A percentile compares a stretch with the other conserved stretches of the same genome.
Conservation (phyloP, 92 coral and sea anemone species). For the Epizoanthus stellaris region DNA sequence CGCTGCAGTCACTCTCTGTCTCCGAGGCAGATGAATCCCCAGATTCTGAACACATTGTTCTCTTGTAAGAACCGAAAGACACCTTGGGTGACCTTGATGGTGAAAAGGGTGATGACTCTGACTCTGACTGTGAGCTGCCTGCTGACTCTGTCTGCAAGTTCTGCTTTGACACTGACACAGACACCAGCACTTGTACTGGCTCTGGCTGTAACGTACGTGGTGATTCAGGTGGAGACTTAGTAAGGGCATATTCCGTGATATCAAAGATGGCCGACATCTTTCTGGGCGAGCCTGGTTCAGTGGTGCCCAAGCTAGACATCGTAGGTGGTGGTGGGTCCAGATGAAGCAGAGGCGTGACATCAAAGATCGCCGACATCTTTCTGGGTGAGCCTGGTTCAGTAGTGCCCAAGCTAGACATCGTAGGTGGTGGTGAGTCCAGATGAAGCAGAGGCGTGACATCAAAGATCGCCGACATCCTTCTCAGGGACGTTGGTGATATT, state of each 20-base stretch:
- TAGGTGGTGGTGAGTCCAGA: conserved; percentile 68
- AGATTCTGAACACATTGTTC: not conserved
- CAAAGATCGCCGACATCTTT: conserved; percentile 78
- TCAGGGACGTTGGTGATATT: conserved; percentile 70
- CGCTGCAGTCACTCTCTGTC: conserved; percentile 82
- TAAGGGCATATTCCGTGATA: conserved; percentile 70
- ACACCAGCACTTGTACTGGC: not conserved
- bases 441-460: conserved; percentile 66
- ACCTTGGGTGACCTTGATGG: conserved; percentile 43
- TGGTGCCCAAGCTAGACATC: not conserved
- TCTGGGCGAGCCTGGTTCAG: conserved; percentile 60
- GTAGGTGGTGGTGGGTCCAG: conserved; percentile 67
- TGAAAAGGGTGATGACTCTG: conserved; percentile 49
- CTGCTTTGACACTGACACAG: not conserved
- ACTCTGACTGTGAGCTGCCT: conserved; percentile 31
- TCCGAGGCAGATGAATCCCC: conserved; percentile 83
- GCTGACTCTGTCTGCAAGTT: conserved; percentile 65
- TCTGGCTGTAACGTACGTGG: conserved; percentile 29
- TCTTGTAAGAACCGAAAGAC: conserved; percentile 43
- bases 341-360: conserved; percentile 63
- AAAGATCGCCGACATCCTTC: conserved; percentile 78
- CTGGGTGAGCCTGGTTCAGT: conserved; percentile 58
- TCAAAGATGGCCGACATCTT: conserved; percentile 84
- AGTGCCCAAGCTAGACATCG: not conserved
- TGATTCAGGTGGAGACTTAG: conserved; percentile 84